These are phyloP conservation scores for Monopterus albus DNA, from an alignment of 2,113 vertebrate genomes.

Conservation along the genomic window DNA sequence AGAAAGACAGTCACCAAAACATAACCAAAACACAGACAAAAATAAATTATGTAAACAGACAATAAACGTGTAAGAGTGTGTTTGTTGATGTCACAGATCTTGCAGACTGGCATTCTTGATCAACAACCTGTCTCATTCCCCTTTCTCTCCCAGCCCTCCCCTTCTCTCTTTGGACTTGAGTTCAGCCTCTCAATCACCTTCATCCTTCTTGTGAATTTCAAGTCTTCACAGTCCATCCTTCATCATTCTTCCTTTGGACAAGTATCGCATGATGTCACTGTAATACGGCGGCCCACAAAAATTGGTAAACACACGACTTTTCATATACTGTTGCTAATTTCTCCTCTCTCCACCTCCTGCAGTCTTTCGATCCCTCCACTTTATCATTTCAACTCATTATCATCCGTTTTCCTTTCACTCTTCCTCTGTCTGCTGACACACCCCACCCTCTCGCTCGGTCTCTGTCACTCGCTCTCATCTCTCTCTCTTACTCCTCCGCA, in stretches of 20 bases:
- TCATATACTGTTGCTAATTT: neutral
- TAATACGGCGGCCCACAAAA: neutral
- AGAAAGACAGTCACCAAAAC: neutral
- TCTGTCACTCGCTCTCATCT: constrained; percentile 19
- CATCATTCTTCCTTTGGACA: neutral
- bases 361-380: neutral
- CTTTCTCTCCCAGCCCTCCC: constrained; percentile 5
- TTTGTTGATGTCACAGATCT: constrained; percentile 26
- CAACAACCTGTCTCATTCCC: constrained; percentile 37
- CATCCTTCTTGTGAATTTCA: constrained; percentile 16
- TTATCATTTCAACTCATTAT: constrained; percentile 40
- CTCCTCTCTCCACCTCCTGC: neutral
- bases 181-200: constrained; percentile 22
- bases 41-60: neutral
- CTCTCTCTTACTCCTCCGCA: constrained; percentile 69
- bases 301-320: neutral
- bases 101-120: constrained; percentile 10
- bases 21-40: neutral
- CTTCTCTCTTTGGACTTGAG: constrained; percentile 18
- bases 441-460: constrained; percentile 42
- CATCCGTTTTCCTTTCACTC: constrained; percentile 27
- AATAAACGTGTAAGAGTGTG: neutral
- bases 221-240: neutral
- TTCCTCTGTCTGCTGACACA: constrained; percentile 34
- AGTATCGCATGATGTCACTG: neutral